phyloP scores from a whole-genome alignment of 2,797 vertebrate species.

The Anguilla anguilla region DNA sequence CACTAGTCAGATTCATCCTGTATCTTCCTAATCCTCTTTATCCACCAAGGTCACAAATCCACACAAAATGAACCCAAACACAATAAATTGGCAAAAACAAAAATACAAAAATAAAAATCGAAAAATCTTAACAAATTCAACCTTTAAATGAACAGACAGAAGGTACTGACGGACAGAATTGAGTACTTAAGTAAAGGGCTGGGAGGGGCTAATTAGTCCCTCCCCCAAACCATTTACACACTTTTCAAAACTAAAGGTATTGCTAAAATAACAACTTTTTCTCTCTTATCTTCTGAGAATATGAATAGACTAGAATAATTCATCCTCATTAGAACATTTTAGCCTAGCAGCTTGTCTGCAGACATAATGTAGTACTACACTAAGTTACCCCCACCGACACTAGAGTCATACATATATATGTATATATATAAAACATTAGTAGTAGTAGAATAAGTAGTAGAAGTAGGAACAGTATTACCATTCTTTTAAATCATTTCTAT shows the following conservation, averaged over 20 bases:
- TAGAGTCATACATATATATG: constrained; percentile 68
- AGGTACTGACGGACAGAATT: constrained; percentile 29
- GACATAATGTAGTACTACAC: constrained; percentile 70
- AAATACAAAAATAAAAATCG: constrained; percentile 61
- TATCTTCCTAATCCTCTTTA: constrained; percentile 42
- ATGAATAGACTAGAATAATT: constrained; percentile 50
- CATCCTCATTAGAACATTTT: constrained; percentile 53
- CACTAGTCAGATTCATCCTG: constrained; percentile 8
- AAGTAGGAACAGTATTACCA: constrained; percentile 78
- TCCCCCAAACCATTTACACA: constrained; percentile 50
- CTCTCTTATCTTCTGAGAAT: constrained; percentile 48
- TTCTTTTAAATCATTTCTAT: constrained; percentile 56
- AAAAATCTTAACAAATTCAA: constrained; percentile 31
- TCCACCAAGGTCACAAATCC: constrained; percentile 67
- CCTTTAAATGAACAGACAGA: constrained; percentile 41
- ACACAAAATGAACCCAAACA: constrained; percentile 71
- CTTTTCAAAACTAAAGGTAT: constrained; percentile 77
- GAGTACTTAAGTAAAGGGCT: not conserved
- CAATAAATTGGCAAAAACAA: constrained; percentile 74
- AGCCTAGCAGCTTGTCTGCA: constrained; percentile 60
- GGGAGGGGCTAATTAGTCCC: not conserved
- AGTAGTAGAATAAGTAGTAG: constrained; percentile 80
- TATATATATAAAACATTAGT: constrained; percentile 68
- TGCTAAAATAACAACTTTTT: constrained; percentile 73
- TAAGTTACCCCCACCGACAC: constrained; percentile 76